Evolutionary conservation across 2,888 invertebrate species (phyloP), one percentile per base, ranked within the genome.

Genomic region (Campoplex nolae): DNA sequence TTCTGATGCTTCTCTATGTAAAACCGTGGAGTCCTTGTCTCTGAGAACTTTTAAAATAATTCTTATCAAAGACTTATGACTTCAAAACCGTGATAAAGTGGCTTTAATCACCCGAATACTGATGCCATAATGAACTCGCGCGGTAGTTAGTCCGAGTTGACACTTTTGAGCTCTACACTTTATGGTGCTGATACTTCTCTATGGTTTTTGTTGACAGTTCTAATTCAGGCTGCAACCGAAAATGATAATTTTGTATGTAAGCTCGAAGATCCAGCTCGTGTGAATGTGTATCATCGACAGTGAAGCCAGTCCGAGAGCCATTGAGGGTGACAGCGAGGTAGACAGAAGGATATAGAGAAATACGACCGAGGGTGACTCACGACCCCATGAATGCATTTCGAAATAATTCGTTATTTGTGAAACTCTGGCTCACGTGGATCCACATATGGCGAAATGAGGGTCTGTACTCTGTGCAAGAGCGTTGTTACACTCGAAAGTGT

Each of bases 371-470:
- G 23, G 38, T 45, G 54, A 54, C 18, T 74, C 54, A 42, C 56
- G 74, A 32, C 7, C 28, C 16, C 32, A 38, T 18, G 32, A 42
- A 9, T 56, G 13, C 16, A 74, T 74, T 74, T 56, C 74, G 74
- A n/a, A 74, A 73, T 73, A n/a, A 51, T 18, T 51, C 35, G 51
- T 32, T 32, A 35, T 48, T 51, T 35, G 16, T 35, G 71, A n/a
- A 54, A 68, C 38, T 68, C 42, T 51, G 51, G 32, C 3, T 32
- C 32, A 48, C 48, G 71, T 51, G 71, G 32, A 51, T 75, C 74
- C 74, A 75, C 56, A 58, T 51, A 54, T 74, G 68, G 73, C 54
- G 62, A 80, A 80, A 65, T 65, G 80, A 83, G 83, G 71, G 73
- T 73, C 42, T 38, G 74, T 32, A 68, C 65, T 73, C 42, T 76